Conservation (phyloP, 2,797 vertebrate genomes). For the Aphelocoma californica region DNA sequence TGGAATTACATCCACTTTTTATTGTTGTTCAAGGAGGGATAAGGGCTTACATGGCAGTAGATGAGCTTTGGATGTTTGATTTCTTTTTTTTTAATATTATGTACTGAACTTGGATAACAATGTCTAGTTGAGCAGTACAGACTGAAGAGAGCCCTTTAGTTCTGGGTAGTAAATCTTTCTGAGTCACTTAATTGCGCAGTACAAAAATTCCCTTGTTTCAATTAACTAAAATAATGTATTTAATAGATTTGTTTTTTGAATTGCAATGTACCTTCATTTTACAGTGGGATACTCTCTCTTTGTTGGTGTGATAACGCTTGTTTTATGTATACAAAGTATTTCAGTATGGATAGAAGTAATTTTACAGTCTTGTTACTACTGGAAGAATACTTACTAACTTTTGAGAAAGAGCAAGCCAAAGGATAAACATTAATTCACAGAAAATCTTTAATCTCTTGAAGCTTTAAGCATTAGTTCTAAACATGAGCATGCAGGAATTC, state of each 20-base stretch:
- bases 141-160: not conserved
- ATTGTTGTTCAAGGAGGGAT: not conserved
- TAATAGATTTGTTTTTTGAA: not conserved
- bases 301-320: not conserved
- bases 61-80: not conserved
- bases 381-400: not conserved
- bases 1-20: constrained; percentile 40
- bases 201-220: not conserved
- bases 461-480: not conserved
- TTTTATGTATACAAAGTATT: not conserved
- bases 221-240: not conserved
- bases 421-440: not conserved
- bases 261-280: not conserved
- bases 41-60: not conserved
- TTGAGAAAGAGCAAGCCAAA: not conserved
- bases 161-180: not conserved
- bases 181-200: not conserved
- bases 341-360: not conserved
- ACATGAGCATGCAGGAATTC: not conserved
- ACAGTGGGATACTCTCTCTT: not conserved
- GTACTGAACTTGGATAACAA: not conserved
- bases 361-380: not conserved
- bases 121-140: not conserved
- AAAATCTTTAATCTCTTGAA: not conserved
- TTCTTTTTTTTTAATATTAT: not conserved